Base-by-base conservation (phyloP, 2,797 vertebrate species). In the Ptychobarbus kaznakovi region DNA sequence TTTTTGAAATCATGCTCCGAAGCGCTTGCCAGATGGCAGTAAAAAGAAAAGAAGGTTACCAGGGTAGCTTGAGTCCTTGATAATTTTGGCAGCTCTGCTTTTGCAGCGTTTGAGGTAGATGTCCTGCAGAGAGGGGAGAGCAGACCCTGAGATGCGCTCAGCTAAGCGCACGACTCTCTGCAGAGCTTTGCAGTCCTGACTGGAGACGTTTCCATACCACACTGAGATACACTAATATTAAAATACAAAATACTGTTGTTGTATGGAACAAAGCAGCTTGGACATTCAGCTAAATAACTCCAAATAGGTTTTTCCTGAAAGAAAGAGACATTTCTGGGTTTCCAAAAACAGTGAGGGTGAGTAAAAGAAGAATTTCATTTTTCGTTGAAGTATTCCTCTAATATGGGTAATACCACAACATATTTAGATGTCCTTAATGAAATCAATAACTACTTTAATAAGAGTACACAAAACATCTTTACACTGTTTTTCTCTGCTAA, bases 281-380 rank as follows among this genome's bases (percentile, higher is more conserved):
- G 38, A 77, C 75, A 40, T 77, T 77, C 53, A 56, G 35, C 51
- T 58, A 58, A 61, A 75, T 32, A 20, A 42, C 35, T 76, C 20
- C 51, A 38, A 11, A 15, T 58, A 35, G n/a, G 32, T 38, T 76
- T 65, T 74, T 53, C 46, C 18, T 56, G 20, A 5, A 56, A 58
- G 1, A 58, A n/a, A 77, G 3, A 56, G 38, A 13, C 28, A 35
- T 35, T 68, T 76, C 20, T 53, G 32, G 16, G 20, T 38, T 56
- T 76, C 51, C 35, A 56, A 40, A 76, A 32, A 56, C 16, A 32
- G 25, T 32, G 2, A 32, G 16, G 9, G 25, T 74, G 18, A 3
- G 25, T 74, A 74, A 74, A 32, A 74, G 7, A 46, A 28, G 6
- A 22, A 7, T 76, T 22, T 7, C 0, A 13, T 38, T 38, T 58